These are phyloP conservation scores for Machimus atricapillus DNA, from an alignment of 2,888 invertebrate species.

Conservation along the genomic window DNA sequence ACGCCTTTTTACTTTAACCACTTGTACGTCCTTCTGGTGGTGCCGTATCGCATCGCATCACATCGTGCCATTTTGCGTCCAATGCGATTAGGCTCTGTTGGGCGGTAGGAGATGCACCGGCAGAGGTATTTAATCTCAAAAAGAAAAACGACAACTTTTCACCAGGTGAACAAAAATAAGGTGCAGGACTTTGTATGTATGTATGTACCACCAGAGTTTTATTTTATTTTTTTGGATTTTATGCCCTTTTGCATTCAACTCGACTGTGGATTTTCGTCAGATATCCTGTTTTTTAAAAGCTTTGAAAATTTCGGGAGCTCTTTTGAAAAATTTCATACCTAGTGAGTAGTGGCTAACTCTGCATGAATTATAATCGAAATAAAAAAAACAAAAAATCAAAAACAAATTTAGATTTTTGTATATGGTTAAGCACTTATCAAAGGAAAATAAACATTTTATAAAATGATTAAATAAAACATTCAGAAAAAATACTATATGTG, in stretches of 20 bases:
- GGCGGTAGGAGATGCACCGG: background rate
- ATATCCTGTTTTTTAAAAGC: background rate
- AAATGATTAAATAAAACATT: too few relatives aligned
- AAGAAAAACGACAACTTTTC: background rate
- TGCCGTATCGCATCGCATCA: constrained; percentile 22
- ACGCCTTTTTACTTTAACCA: background rate
- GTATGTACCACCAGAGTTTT: background rate
- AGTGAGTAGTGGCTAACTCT: background rate
- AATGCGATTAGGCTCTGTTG: background rate
- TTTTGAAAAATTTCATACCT: background rate
- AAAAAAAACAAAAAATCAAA: too few relatives aligned
- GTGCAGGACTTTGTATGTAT: background rate
- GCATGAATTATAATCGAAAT: too few relatives aligned
- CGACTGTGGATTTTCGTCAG: background rate
- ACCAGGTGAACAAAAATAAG: background rate
- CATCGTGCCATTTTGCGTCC: background rate
- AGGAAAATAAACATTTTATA: too few relatives aligned
- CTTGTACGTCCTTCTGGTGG: background rate
- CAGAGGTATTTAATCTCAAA: background rate
- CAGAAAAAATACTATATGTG: too few relatives aligned
- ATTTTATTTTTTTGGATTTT: background rate
- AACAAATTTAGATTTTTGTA: too few relatives aligned
- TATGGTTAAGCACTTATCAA: too few relatives aligned
- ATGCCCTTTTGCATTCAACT: background rate
- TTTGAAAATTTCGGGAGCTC: background rate